Evolutionary conservation across 1,140 invertebrate genomes (phyloP).

Genomic region (Drosophila eugracilis): DNA sequence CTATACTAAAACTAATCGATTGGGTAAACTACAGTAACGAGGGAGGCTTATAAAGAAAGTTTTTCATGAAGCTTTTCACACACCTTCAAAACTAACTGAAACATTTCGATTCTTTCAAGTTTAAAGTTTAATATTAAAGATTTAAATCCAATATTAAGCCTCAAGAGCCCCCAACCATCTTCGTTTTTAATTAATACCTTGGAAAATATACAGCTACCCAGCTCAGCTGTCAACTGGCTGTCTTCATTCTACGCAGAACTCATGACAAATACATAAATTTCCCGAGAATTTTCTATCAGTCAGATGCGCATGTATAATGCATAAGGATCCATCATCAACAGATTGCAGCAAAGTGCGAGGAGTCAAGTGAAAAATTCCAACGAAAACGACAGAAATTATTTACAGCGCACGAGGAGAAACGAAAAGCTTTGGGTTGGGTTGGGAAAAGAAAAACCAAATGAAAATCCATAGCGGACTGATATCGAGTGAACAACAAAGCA

Average conservation of each 20-base stretch:
- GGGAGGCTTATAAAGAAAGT: background rate
- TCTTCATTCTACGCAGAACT: slow-evolving; percentile 13
- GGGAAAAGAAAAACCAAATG: no score
- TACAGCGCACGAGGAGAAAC: slow-evolving; percentile 18
- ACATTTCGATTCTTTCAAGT: no score
- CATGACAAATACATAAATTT: slow-evolving; percentile 38
- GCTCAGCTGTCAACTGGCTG: slow-evolving; percentile 29
- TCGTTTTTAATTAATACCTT: slow-evolving; percentile 6
- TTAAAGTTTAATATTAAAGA: background rate
- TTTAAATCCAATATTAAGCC: background rate
- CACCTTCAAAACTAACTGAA: no score
- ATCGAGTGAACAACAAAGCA: slow-evolving; percentile 41
- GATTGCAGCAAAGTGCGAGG: slow-evolving; percentile 38
- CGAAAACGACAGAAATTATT: slow-evolving; percentile 43
- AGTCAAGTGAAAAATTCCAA: slow-evolving; percentile 47
- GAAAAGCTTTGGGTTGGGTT: no score
- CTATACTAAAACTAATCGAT: background rate
- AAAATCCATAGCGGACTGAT: slow-evolving; percentile 6
- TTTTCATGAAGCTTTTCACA: background rate
- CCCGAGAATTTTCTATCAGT: slow-evolving; percentile 44
- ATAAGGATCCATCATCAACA: slow-evolving; percentile 50
- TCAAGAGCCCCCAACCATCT: background rate
- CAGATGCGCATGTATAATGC: slow-evolving; percentile 40
- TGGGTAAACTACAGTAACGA: background rate
- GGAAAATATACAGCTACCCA: background rate